phyloP scores from a whole-genome alignment of 1,140 invertebrate genomes.

The Aphaenogaster rudis region DNA sequence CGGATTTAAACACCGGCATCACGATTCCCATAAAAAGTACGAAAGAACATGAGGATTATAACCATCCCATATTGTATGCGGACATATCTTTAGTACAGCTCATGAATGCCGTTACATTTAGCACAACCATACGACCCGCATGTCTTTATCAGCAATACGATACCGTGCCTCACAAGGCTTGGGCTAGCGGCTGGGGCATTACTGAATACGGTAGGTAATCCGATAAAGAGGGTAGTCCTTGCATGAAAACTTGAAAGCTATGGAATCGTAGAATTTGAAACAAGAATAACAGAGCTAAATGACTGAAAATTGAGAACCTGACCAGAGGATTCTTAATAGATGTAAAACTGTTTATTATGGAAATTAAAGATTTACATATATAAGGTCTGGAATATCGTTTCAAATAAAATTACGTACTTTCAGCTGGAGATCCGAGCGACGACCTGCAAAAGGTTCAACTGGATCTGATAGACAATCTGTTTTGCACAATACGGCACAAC shows the following conservation, averaged over 20 bases:
- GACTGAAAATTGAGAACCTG: not conserved
- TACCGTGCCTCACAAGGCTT: constrained; percentile 78
- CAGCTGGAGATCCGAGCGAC: constrained; percentile 84
- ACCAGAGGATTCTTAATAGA: not conserved
- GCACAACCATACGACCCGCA: constrained; percentile 87
- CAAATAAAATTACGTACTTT: constrained; percentile 18
- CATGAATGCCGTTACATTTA: constrained; percentile 83
- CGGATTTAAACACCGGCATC: constrained; percentile 35
- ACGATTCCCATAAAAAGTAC: constrained; percentile 72
- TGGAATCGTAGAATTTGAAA: not conserved
- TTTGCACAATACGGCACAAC: constrained; percentile 86
- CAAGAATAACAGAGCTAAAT: not conserved
- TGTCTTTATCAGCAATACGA: constrained; percentile 87
- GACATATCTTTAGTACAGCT: constrained; percentile 90
- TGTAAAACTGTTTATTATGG: not conserved
- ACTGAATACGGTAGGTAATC: constrained; percentile 85
- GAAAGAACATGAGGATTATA: constrained; percentile 87
- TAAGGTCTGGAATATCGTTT: not conserved
- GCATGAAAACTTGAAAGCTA: not conserved
- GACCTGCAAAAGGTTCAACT: constrained; percentile 89
- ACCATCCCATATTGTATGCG: constrained; percentile 87
- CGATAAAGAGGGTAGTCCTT: not conserved
- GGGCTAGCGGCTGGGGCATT: constrained; percentile 88
- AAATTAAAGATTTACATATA: not conserved
- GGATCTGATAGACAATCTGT: constrained; percentile 87